Conservation (phyloP, 2,113 vertebrate genomes). For the Colinus virginianus region DNA sequence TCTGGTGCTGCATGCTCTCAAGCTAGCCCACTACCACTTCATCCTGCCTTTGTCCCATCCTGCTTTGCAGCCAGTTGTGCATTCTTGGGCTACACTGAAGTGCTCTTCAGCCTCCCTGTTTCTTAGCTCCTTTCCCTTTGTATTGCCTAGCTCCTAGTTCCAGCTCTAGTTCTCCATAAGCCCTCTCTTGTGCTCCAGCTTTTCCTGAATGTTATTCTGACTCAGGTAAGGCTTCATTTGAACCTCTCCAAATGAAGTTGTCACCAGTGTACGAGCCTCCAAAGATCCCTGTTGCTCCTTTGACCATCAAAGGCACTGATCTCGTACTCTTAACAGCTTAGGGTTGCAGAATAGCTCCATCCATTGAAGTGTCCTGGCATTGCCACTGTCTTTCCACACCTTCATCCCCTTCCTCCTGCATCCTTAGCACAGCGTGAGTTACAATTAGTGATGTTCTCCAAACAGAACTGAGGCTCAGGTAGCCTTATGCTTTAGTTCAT, state of each 20-base stretch:
- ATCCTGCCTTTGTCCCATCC: fast-evolving
- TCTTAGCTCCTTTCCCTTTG: background rate
- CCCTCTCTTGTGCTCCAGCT: background rate
- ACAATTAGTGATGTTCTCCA: background rate
- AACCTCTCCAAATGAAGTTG: background rate
- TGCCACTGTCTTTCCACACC: background rate
- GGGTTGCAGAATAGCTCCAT: background rate
- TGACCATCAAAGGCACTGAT: background rate
- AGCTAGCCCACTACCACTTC: background rate
- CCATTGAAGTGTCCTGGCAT: background rate
- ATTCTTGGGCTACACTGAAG: background rate
- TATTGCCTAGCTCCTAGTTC: background rate
- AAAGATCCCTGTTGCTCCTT: background rate
- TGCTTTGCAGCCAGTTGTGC: background rate
- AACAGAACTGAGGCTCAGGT: background rate
- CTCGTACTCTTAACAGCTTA: background rate
- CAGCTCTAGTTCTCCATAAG: background rate
- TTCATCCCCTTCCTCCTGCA: background rate
- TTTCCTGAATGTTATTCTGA: background rate
- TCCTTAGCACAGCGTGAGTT: background rate
- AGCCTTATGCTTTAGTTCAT: background rate
- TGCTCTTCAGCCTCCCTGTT: background rate
- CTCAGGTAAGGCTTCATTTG: background rate
- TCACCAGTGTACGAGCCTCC: background rate
- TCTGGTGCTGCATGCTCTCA: background rate